Base-by-base conservation (phyloP, 2,888 invertebrate genomes). In the Cryptus armator region DNA sequence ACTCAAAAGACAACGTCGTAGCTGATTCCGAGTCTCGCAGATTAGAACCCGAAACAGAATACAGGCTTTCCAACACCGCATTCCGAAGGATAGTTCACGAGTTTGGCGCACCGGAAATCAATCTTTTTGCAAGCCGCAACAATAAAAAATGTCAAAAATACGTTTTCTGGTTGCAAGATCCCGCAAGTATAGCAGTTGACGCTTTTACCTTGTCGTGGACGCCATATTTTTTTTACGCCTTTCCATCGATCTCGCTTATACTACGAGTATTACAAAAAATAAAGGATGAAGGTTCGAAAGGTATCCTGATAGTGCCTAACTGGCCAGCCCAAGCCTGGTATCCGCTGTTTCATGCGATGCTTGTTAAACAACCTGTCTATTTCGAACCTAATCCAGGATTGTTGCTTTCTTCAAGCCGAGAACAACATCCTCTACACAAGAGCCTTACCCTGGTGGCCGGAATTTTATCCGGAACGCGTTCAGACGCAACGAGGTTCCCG, bases 101-200 rank as follows among this genome's bases (percentile, higher is more conserved):
- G 2, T 62, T 78, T n/a, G 77, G 68, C 29, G 51, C 76, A 29
- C 87, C 86, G 9, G 88, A 88, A 24, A 88, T 88, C 64, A 89
- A 89, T 64, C 59, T 90, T n/a, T 90, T 90, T 82, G 89, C 89
- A 16, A 85, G 86, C 51, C 62, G 86, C 14, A 44, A 75, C 44
- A 91, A 91, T 71, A 74, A 64, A 32, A 90, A 90, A 82, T 90
- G 90, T 81, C 29, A 67, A 43, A 86, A 68, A 53, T 90, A 86
- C 46, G 70, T 90, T 48, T 91, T 89, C 9, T 90, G 90, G 88
- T 46, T 77, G 14, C 81, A 77, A 64, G 89, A 90, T 70, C 87
- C 89, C 5, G 77, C 78, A 14, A 83, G 88, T 9, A 32, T 84
- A 43, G 75, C 83, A n/a, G 72, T 80, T 48, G 72, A 72, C 71